These are phyloP conservation scores for Erynnis tages DNA, from an alignment of 2,888 invertebrate genomes.

Conservation along the genomic window DNA sequence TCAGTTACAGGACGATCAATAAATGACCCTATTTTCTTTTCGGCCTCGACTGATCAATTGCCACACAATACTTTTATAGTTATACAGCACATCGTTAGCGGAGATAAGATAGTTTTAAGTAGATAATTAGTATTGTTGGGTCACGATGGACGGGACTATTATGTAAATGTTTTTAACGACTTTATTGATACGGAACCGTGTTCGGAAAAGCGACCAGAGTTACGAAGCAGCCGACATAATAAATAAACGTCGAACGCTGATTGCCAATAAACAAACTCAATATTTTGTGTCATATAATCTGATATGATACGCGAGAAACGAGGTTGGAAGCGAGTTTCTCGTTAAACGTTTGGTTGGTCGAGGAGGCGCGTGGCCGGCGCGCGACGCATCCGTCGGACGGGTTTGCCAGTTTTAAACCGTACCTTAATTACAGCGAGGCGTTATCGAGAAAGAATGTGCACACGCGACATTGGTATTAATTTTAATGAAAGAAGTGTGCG, in stretches of 20 bases:
- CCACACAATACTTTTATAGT: slow-evolving; percentile 56
- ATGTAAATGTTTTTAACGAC: slow-evolving; percentile 32
- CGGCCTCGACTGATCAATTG: slow-evolving; percentile 32
- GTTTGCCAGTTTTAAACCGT: slow-evolving; percentile 62
- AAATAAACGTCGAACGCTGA: slow-evolving; percentile 60
- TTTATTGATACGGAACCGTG: slow-evolving; percentile 23
- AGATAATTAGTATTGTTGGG: slow-evolving; percentile 75
- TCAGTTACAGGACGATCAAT: slow-evolving; percentile 45
- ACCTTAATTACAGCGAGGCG: slow-evolving; percentile 79
- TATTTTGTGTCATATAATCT: slow-evolving; percentile 66
- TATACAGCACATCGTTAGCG: slow-evolving; percentile 73
- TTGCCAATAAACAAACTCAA: slow-evolving; percentile 70
- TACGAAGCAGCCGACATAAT: slow-evolving; percentile 52
- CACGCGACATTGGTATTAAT: slow-evolving; percentile 82
- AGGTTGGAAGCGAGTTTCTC: slow-evolving; percentile 60
- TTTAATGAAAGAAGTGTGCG: slow-evolving; percentile 81
- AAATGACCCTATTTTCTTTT: slow-evolving; percentile 66
- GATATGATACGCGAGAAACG: slow-evolving; percentile 62
- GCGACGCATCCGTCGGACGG: slow-evolving; percentile 44
- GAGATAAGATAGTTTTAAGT: slow-evolving; percentile 67
- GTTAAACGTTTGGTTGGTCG: slow-evolving; percentile 51
- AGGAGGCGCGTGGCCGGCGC: slow-evolving; percentile 67
- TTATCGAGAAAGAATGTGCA: slow-evolving; percentile 81
- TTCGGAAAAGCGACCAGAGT: slow-evolving; percentile 29
- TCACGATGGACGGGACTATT: slow-evolving; percentile 36